phyloP scores from a whole-genome alignment of 1,140 invertebrate genomes.

The Neoseiulus cucumeris region DNA sequence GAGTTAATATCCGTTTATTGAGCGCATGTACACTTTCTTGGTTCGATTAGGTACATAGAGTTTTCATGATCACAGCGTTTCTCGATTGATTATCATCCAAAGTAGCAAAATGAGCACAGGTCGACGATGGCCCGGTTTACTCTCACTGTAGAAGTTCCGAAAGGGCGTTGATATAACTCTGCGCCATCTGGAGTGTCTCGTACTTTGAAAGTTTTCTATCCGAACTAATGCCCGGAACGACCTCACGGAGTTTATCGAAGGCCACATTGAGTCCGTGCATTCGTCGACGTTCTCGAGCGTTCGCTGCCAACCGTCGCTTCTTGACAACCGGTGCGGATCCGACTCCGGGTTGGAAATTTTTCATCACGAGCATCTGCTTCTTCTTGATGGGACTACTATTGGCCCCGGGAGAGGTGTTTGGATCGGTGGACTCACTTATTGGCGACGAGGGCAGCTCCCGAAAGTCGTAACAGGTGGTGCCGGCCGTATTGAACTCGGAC shows the following conservation, averaged over 20 bases:
- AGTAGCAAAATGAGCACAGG: not conserved
- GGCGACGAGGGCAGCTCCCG: not conserved
- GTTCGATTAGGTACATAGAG: too few species aligned
- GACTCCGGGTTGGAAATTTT: too few species aligned
- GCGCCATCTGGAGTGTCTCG: constrained; percentile 92
- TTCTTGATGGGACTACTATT: constrained; percentile 1
- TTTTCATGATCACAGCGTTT: too few species aligned
- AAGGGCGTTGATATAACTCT: constrained; percentile 75
- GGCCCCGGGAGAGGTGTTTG: not conserved
- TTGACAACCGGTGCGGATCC: constrained; percentile 37
- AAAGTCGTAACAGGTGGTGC: constrained; percentile 6
- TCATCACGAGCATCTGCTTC: not conserved
- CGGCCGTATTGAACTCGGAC: not conserved
- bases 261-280: constrained; percentile 90
- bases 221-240: constrained; percentile 68
- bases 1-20: too few species aligned
- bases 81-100: too few species aligned
- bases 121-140: not conserved
- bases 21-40: too few species aligned
- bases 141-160: constrained; percentile 44
- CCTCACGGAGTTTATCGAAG: constrained; percentile 67
- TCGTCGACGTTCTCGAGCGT: constrained; percentile 65
- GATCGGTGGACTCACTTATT: not conserved
- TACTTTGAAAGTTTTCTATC: constrained; percentile 86
- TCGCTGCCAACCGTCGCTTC: constrained; percentile 66